Evolutionary conservation across 2,888 invertebrate genomes (phyloP), one percentile per base, ranked within the genome.

Genomic region (Amiota mariae): DNA sequence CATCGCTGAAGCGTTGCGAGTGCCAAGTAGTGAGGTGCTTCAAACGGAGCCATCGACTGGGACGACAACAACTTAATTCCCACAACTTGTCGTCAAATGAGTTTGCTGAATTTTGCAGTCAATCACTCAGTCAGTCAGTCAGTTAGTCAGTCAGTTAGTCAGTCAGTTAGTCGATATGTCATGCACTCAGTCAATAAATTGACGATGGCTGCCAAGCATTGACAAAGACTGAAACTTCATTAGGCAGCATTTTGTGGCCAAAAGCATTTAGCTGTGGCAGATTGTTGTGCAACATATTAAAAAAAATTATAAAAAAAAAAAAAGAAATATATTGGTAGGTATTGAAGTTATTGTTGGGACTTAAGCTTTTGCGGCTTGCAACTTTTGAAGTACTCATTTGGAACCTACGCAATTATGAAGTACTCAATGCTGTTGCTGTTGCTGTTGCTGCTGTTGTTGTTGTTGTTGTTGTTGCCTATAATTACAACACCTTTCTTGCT

Each of bases 141-240:
- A 2, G 6, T 63, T 24, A 67, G 56, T 76, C 72, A 74, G 79
- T 79, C 76, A 85, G 82, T 78, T n/a, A n/a, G n/a, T n/a, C 87
- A 82, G 78, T 83, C 81, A 85, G 77, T 82, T 78, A 79, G 78
- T 82, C 83, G 80, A 78, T 80, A 77, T 74, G 78, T 78, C 85
- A 82, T 79, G 77, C 76, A 78, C 78, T 80, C 79, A 84, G 83
- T 87, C 85, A 85, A 85, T 84, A 85, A 84, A 85, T 84, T 85
- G 81, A 77, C 56, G 49, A 49, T 48, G 68, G 56, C 66, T 63
- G 64, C 10, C 12, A 56, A 56, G 0, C 57, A n/a, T 18, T 36
- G 49, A 72, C 71, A 70, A 6, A 36, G 2, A 36, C 36, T 36
- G 76, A 81, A 70, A 82, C 80, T 85, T 85, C 85, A 85, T 84